Evolutionary conservation across 1,140 invertebrate species (phyloP).

Genomic region (Neelides sp.): DNA sequence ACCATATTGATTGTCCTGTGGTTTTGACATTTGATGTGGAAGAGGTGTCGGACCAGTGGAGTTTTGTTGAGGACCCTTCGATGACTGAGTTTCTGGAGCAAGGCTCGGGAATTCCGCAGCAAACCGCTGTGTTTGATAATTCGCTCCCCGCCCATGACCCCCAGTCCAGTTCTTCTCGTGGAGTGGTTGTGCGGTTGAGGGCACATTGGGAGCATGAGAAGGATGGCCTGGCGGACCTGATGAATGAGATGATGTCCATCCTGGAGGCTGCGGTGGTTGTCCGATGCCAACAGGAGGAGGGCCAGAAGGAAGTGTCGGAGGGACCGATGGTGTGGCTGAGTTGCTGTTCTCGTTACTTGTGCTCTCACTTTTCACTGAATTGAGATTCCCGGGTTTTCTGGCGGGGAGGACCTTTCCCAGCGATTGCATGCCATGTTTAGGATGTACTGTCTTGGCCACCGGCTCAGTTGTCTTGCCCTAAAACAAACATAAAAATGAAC

Average conservation of each 20-base stretch:
- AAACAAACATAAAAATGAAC: constrained; percentile 1
- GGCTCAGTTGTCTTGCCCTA: constrained; percentile 28
- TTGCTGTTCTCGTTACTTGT: constrained; percentile 10
- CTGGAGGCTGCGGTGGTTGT: neutral
- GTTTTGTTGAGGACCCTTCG: neutral
- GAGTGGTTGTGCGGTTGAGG: constrained; percentile 16
- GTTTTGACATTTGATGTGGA: constrained; percentile 16
- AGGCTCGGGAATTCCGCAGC: constrained; percentile 27
- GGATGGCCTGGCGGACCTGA: neutral
- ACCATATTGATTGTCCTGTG: constrained; percentile 29
- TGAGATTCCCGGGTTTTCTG: constrained; percentile 14
- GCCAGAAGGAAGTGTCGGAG: constrained; percentile 9
- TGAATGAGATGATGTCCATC: neutral
- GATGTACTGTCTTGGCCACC: constrained; percentile 24
- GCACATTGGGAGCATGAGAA: constrained; percentile 15
- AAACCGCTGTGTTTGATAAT: constrained; percentile 19
- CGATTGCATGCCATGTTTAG: constrained; percentile 31
- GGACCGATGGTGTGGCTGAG: constrained; percentile 10
- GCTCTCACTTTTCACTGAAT: constrained; percentile 17
- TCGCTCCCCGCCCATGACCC: constrained; percentile 10
- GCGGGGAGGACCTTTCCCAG: constrained; percentile 29
- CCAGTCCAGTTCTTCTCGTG: constrained; percentile 29
- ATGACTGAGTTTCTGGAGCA: constrained; percentile 9
- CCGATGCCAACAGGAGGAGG: constrained; percentile 10
- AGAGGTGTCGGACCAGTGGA: constrained; percentile 1